A percentile compares a stretch with the other conserved stretches of the same genome.
Evolutionary conservation across 2,888 invertebrate species (phyloP).

Genomic region (Drosophila lutescens): DNA sequence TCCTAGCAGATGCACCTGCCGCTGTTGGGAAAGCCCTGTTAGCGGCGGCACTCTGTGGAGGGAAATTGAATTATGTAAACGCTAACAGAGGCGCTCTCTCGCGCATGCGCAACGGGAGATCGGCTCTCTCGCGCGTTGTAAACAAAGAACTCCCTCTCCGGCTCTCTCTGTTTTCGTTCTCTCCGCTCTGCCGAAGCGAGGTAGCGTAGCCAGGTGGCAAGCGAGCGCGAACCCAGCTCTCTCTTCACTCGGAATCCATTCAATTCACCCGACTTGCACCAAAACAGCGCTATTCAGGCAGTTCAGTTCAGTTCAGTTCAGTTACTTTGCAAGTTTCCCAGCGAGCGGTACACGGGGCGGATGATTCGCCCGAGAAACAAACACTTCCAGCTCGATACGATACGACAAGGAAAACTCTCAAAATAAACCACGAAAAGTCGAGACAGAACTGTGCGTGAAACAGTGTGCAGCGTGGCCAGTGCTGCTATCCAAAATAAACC

Average conservation of each 20-base stretch:
- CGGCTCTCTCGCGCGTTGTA: conserved; percentile 48
- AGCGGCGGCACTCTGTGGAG: conserved; percentile 51
- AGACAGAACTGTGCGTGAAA: conserved; percentile 24
- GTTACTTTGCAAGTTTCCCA: conserved; percentile 79
- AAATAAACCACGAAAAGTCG: conserved; percentile 39
- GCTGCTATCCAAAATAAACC: conserved; percentile 8
- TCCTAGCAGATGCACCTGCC: conserved; percentile 39
- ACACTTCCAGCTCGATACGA: conserved; percentile 10
- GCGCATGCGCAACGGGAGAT: conserved; percentile 43
- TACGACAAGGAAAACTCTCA: conserved; percentile 42
- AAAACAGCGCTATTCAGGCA: too few species aligned
- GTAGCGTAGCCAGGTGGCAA: conserved; percentile 78
- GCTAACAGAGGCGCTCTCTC: conserved; percentile 55
- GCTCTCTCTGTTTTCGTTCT: conserved; percentile 10
- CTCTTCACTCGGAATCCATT: too few species aligned
- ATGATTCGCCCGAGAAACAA: conserved; percentile 23
- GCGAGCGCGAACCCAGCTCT: conserved; percentile 67
- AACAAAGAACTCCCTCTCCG: conserved; percentile 51
- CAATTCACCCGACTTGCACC: too few species aligned
- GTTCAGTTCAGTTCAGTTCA: conserved; percentile 46
- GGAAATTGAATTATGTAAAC: conserved; percentile 73
- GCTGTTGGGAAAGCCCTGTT: conserved; percentile 42
- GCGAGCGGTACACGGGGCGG: conserved; percentile 72
- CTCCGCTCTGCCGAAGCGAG: conserved; percentile 55
- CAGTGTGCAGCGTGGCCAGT: conserved; percentile 15